Base-by-base conservation (phyloP, 2,797 vertebrate species). In the Chaetodon trifasciatus region DNA sequence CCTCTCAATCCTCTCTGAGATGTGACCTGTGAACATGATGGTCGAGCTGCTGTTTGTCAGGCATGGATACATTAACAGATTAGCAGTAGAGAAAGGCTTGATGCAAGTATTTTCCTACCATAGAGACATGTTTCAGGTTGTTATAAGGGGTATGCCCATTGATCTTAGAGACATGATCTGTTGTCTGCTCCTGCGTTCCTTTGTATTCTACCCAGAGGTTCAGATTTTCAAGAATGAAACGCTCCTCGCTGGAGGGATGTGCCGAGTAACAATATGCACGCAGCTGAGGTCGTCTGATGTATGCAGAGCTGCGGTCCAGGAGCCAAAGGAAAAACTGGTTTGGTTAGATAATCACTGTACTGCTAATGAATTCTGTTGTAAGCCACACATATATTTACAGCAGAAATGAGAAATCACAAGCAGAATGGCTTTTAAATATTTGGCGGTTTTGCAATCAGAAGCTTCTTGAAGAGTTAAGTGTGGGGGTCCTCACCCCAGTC, bases 1-100 rank as follows among this genome's bases (percentile, higher is more conserved):
- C 52, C 58, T 37, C 44, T 75, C 58, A 64, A 28, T 67, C 70
- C 42, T 77, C 39, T 24, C 21, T 40, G 60, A 76, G 28, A 19
- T 69, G 63, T 57, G 68, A 64, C 49, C 60, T 64, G 28, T 47
- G 40, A 50, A 44, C 28, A n/a, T 21, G 15, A 19, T n/a, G 11
- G 24, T 60, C 6, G 42, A 64, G 7, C 52, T 35, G 57, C 72
- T 57, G 11, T 71, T 50, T 62, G 23, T 75, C 67, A 64, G 50
- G 2, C 19, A 23, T 68, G 10, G 32, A 24, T 21, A 62, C 49
- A 35, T 32, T 3, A 63, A 57, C 15, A 64, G n/a, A 75, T n/a
- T n/a, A n/a, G 23, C 28, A 35, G 39, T 50, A 60, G 21, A 62
- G 40, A 61, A 60, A 57, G 55, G 61, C 35, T 16, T 6, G 8